Evolutionary conservation across 2,797 vertebrate genomes (phyloP), one percentile per base, ranked within the genome.

Genomic region (Remorina albescens): DNA sequence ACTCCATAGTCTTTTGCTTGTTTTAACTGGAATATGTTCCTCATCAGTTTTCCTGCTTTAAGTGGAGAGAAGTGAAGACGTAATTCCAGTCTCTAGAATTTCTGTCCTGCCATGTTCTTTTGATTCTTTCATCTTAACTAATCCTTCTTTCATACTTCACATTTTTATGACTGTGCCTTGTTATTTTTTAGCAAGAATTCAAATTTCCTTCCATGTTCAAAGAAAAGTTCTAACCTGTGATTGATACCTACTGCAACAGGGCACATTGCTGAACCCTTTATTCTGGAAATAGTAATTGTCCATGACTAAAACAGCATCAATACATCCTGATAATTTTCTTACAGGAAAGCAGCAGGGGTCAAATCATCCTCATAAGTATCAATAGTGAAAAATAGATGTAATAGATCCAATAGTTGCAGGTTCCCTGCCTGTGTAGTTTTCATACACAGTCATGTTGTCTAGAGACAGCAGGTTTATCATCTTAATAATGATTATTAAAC

Each of bases 21-120:
- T 75, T 77, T 83, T 86, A 88, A 88, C 81, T 88, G 80, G 84
- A 85, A 77, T 59, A 51, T 34, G 77, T 69, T 81, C 67, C 71
- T 57, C 72, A 69, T 84, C 74, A 76, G 25, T 61, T 74, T 1
- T 26, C 62, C 49, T 70, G 69, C 26, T 71, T 78, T 61, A 49
- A 74, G 74, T 64, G 50, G 34, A 19, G 65, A 58, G 57, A 53
- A 68, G 51, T 60, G 37, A 49, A 56, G 28, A 56, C 61, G 67
- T 32, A 6, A 44, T 23, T 42, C 39, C 26, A 56, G 41, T 18
- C 54, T 58, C 57, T 64, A 42, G 3, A 50, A 19, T 50, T 54
- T 49, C 11, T 1, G 56, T 71, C 55, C 64, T 44, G 55, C 9
- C n/a, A n/a, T n/a, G n/a, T n/a, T n/a, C n/a, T n/a, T 8, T 18